These are phyloP conservation scores for Eulacestoma nigropectus DNA, from an alignment of 2,113 vertebrate genomes.

Conservation along the genomic window DNA sequence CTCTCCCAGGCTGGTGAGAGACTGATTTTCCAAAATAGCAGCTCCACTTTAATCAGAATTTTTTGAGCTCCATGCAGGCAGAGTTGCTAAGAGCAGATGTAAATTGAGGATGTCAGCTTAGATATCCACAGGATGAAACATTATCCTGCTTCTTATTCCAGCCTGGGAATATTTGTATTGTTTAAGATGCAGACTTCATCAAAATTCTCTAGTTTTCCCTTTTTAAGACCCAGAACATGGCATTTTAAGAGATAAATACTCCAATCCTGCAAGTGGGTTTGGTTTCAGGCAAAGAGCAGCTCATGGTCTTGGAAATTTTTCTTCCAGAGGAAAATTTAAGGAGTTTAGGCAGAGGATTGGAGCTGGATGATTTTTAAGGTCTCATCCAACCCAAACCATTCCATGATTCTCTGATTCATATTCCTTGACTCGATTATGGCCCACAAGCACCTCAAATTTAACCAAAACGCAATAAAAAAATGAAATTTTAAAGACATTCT, in stretches of 20 bases:
- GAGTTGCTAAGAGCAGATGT: neutral
- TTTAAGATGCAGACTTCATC: neutral
- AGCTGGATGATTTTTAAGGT: neutral
- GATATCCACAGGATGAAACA: neutral
- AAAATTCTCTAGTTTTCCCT: neutral
- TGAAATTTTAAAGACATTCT: neutral
- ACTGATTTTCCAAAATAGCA: neutral
- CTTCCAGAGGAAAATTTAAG: neutral
- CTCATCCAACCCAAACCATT: neutral
- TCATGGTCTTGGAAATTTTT: neutral
- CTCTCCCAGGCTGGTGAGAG: neutral
- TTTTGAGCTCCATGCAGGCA: neutral
- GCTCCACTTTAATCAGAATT: neutral
- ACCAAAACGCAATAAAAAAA: neutral
- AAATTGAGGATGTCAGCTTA: neutral
- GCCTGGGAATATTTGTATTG: neutral
- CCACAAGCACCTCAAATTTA: neutral
- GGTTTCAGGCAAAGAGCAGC: neutral
- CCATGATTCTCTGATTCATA: neutral
- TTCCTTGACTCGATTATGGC: neutral
- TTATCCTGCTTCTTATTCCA: neutral
- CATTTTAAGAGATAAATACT: neutral
- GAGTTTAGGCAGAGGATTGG: neutral
- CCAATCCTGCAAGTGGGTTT: neutral
- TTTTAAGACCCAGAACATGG: neutral